Evolutionary conservation across 2,113 vertebrate species (phyloP).

Genomic region (Oenanthe melanoleuca): DNA sequence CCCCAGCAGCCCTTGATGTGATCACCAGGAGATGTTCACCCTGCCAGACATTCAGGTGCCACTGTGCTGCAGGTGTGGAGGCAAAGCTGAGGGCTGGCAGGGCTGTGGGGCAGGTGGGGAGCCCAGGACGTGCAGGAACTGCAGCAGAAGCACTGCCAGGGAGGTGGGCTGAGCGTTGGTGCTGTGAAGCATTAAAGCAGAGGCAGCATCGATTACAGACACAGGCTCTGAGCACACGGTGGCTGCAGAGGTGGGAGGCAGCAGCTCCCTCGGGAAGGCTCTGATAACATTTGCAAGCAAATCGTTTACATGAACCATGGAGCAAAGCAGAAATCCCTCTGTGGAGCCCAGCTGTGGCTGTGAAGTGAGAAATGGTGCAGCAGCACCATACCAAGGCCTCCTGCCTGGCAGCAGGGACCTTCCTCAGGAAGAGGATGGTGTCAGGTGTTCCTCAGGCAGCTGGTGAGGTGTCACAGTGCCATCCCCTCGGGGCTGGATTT

Average conservation of each 20-base stretch:
- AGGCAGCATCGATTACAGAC: background rate
- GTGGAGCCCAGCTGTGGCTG: background rate
- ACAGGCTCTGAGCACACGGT: accelerated
- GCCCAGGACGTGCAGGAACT: background rate
- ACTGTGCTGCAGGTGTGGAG: background rate
- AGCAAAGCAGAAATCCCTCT: conserved; percentile 11
- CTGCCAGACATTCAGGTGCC: background rate
- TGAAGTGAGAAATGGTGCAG: background rate
- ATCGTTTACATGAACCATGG: background rate
- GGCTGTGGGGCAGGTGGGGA: background rate
- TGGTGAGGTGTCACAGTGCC: background rate
- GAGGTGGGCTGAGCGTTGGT: background rate
- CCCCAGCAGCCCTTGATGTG: accelerated
- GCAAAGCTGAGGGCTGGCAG: background rate
- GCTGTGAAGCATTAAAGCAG: background rate
- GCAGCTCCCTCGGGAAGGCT: conserved; percentile 2
- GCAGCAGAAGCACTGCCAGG: background rate
- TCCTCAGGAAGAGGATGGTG: background rate
- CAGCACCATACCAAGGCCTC: accelerated
- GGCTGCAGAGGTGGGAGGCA: background rate
- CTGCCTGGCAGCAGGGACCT: background rate
- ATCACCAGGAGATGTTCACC: background rate
- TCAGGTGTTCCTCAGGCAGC: background rate
- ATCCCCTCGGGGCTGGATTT: background rate
- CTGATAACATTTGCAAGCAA: background rate